Base-by-base conservation (phyloP, 2,797 vertebrate species). In the Erithacus rubecula region DNA sequence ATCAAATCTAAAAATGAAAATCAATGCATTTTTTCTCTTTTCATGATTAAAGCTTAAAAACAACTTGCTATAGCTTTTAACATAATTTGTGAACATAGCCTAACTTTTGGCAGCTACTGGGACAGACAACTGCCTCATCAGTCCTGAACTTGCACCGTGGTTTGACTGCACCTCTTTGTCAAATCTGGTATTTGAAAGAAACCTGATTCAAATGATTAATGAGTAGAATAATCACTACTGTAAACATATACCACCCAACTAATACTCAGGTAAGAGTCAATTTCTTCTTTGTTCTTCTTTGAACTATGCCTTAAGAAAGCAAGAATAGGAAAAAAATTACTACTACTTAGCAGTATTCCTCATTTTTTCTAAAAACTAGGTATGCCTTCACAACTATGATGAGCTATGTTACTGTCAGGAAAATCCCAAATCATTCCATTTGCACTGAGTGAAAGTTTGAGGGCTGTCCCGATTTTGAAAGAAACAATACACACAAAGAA, bases 151-250 rank as follows among this genome's bases (percentile, higher is more conserved):
- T 71, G 27, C 39, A 79, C 34, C 43, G 2, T 18, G 29, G 18
- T 78, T 94, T 91, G 24, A 69, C 69, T 36, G 30, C 30, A 56
- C 37, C 59, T 80, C 34, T 84, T 87, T 49, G n/a, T 65, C 69
- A 81, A 56, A 69, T 22, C 32, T 32, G 23, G 34, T 23, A 36
- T 41, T 52, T 78, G 43, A 93, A 93, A 95, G 51, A 62, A 37
- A 84, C 30, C 30, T 3, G 15, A 93, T 82, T 77, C 53, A 82
- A 81, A 82, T 34, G 1, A 90, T 26, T 41, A 60, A 51, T 32
- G 49, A 89, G 67, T 37, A 93, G 20, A 77, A 87, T 55, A 83
- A 91, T 65, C 30, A n/a, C 32, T 55, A 89, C 23, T 52, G 55
- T 34, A 77, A 93, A 76, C 18, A 68, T 26, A 36, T 37, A 52